A percentile compares a stretch with the other conserved stretches of the same genome.
phyloP scores from a whole-genome alignment of 1,140 invertebrate species.

The Patella vulgata region DNA sequence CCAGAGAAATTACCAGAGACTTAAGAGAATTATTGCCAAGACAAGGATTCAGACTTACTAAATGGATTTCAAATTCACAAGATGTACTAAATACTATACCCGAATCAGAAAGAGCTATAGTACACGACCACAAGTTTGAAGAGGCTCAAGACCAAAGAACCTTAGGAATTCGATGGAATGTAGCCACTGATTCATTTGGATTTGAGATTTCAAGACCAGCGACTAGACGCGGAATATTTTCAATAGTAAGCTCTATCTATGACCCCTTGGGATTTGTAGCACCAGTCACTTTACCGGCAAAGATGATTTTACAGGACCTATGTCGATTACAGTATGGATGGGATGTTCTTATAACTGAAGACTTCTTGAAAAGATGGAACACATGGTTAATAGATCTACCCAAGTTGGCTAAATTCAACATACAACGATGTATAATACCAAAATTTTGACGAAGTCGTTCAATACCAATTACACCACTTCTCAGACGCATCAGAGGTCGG shows the following conservation, averaged over 20 bases:
- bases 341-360: slow-evolving; percentile 21
- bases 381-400: slow-evolving; percentile 18
- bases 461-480: slow-evolving; percentile 13
- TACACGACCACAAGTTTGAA: slow-evolving; percentile 13
- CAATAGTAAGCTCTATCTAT: slow-evolving; percentile 22
- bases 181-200: slow-evolving; percentile 28
- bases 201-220: slow-evolving; percentile 17
- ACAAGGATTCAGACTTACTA: too few species aligned
- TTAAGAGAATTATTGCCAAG: too few species aligned
- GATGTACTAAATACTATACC: too few species aligned
- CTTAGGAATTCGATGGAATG: slow-evolving; percentile 41
- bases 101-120: too few species aligned
- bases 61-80: too few species aligned
- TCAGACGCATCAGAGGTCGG: slow-evolving; percentile 10
- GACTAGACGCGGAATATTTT: slow-evolving; percentile 23
- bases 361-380: too few species aligned
- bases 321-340: slow-evolving; percentile 26
- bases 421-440: slow-evolving; percentile 17
- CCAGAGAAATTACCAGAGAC: too few species aligned
- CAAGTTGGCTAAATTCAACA: slow-evolving; percentile 1
- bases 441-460: slow-evolving; percentile 6
- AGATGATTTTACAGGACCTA: slow-evolving; percentile 36
- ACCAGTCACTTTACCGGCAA: slow-evolving; percentile 26
- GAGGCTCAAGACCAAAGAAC: slow-evolving; percentile 22
- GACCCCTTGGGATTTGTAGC: slow-evolving; percentile 28